These are phyloP conservation scores for Magallana angulata DNA, from an alignment of 1,140 invertebrate species.

Conservation along the genomic window DNA sequence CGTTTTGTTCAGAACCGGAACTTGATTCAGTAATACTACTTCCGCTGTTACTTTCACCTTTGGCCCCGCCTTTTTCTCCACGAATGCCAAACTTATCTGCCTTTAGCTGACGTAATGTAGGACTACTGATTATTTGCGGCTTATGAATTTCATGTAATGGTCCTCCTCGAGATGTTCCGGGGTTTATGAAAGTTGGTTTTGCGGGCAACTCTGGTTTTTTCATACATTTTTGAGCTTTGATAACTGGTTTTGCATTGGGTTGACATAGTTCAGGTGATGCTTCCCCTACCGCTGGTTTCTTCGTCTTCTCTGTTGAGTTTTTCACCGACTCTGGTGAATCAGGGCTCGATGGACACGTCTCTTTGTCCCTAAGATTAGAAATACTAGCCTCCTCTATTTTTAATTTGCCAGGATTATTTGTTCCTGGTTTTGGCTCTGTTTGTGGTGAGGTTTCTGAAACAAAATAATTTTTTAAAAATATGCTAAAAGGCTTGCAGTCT, in stretches of 20 bases:
- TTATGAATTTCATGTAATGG: conserved; percentile 43
- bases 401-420: not conserved
- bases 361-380: not conserved
- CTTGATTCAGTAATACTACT: conserved; percentile 67
- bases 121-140: conserved; percentile 45
- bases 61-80: conserved; percentile 51
- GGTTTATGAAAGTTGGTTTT: conserved; percentile 62
- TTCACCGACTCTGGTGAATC: not conserved
- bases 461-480: too few relatives aligned
- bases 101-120: conserved; percentile 52
- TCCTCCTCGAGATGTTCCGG: conserved; percentile 47
- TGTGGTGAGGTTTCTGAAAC: not conserved
- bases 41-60: conserved; percentile 53
- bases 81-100: conserved; percentile 51
- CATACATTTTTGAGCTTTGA: not conserved
- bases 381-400: not conserved
- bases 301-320: not conserved
- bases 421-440: not conserved
- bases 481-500: too few relatives aligned
- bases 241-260: not conserved
- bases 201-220: conserved; percentile 59
- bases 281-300: not conserved
- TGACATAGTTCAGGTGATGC: not conserved
- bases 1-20: conserved; percentile 75
- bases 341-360: not conserved